Evolutionary conservation across 2,797 vertebrate genomes (phyloP).

Genomic region (Sus cebifrons): DNA sequence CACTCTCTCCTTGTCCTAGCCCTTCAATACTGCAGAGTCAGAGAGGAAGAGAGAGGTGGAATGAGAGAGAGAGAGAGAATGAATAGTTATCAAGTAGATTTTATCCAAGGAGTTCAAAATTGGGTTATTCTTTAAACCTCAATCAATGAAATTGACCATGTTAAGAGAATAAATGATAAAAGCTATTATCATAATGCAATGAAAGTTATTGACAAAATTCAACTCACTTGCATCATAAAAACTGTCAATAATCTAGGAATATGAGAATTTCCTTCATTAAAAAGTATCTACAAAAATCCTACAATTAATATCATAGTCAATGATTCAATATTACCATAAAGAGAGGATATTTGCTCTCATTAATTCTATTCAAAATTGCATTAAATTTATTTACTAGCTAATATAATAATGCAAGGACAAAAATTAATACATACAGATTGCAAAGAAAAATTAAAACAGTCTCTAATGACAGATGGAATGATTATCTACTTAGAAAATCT

Average conservation of each 20-base stretch:
- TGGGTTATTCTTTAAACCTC: neutral
- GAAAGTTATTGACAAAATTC: neutral
- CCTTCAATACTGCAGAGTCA: neutral
- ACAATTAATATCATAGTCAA: neutral
- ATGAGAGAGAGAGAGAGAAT: neutral
- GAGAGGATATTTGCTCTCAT: neutral
- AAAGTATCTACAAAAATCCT: neutral
- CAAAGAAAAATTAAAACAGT: neutral
- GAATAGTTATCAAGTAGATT: neutral
- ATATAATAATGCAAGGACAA: neutral
- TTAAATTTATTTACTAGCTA: neutral
- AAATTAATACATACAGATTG: neutral
- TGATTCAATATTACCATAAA: neutral
- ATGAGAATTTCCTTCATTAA: neutral
- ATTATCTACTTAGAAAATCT: neutral
- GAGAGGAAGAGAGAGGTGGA: neutral
- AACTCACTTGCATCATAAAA: neutral
- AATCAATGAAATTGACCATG: neutral
- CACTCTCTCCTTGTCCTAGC: neutral
- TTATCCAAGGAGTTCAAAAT: neutral
- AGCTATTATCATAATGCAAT: neutral
- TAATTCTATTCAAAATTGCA: neutral
- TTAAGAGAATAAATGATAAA: neutral
- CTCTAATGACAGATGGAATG: neutral
- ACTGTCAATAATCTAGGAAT: neutral